Conservation (phyloP, 2,113 vertebrate species). For the Otis tarda region DNA sequence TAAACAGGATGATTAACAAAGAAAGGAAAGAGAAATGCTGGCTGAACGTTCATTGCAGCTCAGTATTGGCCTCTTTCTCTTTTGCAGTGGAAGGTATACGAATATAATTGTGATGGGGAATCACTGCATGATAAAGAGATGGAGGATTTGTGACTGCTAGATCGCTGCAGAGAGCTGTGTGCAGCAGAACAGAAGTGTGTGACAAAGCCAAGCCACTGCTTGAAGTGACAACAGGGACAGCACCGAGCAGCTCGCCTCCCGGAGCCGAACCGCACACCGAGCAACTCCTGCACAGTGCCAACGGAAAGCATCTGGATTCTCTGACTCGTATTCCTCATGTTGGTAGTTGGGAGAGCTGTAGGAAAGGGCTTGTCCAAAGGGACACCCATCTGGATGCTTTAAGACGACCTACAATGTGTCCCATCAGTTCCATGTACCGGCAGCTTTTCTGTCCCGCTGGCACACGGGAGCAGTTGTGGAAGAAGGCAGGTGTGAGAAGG, state of each 20-base stretch:
- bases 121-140: not conserved
- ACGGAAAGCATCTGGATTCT: not conserved
- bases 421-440: not conserved
- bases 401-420: not conserved
- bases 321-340: not conserved
- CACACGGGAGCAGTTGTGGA: not conserved
- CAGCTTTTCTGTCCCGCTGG: not conserved
- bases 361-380: not conserved
- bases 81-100: not conserved
- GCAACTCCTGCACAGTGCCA: not conserved
- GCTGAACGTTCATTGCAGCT: not conserved
- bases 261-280: not conserved
- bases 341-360: not conserved
- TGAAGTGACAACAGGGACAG: not conserved
- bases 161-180: not conserved
- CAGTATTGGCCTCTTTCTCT: not conserved
- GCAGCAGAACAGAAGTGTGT: not conserved
- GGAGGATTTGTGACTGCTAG: not conserved
- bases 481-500: not conserved
- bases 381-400: not conserved
- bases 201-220: not conserved
- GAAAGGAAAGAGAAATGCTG: not conserved
- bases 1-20: not conserved
- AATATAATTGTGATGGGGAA: not conserved
- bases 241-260: not conserved